Evolutionary conservation across 92 coral and sea anemone genomes (phyloP).

Genomic region (Phymanthus crucifer): DNA sequence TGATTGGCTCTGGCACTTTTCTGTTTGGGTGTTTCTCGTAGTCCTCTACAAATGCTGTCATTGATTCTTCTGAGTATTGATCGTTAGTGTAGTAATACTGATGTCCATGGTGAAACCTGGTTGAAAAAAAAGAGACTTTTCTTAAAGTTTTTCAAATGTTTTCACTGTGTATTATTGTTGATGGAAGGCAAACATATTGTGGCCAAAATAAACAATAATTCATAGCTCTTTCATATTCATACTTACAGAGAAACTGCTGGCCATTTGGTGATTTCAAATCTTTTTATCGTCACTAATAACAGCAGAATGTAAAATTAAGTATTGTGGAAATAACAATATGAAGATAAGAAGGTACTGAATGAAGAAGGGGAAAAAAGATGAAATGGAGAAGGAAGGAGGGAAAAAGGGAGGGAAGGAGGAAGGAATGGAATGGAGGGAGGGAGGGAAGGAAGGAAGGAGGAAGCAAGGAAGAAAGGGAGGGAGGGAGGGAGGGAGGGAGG

Average conservation of each 20-base stretch:
- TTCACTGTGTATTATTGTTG: too few relatives aligned
- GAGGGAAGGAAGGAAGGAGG: background rate
- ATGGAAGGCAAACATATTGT: too few relatives aligned
- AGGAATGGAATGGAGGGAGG: background rate
- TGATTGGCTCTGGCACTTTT: slow-evolving; percentile 63
- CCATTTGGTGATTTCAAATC: slow-evolving; percentile 75
- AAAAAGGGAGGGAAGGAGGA: background rate
- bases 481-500: background rate
- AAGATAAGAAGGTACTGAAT: background rate
- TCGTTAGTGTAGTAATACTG: slow-evolving; percentile 54
- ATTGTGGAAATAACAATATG: too few relatives aligned
- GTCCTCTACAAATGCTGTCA: slow-evolving; percentile 65
- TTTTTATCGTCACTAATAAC: slow-evolving; percentile 70
- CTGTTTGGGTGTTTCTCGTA: slow-evolving; percentile 49
- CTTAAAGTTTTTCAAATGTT: background rate
- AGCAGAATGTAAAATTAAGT: background rate
- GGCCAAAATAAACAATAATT: too few relatives aligned
- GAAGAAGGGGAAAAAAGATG: too few relatives aligned
- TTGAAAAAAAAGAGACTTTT: too few relatives aligned
- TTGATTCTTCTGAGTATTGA: slow-evolving; percentile 46
- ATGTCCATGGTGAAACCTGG: slow-evolving; percentile 80
- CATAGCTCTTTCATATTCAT: too few relatives aligned
- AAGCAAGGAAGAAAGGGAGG: background rate
- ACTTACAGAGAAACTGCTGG: slow-evolving; percentile 87
- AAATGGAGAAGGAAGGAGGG: background rate